Percentiles rank a stretch among this genome's conserved stretches.
These are phyloP conservation scores for Bellardia pandia DNA, from an alignment of 2,888 invertebrate genomes.

Conservation along the genomic window DNA sequence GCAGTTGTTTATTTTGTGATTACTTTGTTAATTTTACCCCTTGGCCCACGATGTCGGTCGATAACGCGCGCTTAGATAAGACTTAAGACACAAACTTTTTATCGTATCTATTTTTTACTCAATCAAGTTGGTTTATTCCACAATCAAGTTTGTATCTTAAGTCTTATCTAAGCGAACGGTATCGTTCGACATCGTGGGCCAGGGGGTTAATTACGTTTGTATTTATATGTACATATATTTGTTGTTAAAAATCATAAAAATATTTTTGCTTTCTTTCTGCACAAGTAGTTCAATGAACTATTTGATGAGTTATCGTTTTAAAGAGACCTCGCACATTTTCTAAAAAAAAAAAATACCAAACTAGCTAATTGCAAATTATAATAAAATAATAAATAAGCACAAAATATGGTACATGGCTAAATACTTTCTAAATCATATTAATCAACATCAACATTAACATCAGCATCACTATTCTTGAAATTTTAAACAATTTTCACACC, in stretches of 20 bases:
- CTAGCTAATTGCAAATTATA: background rate
- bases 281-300: slow-evolving; percentile 29
- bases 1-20: slow-evolving; percentile 31
- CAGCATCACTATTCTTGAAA: background rate
- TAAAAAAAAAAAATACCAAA: too few species aligned
- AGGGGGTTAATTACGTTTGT: too few species aligned
- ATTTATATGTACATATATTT: background rate
- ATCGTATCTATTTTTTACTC: too few species aligned
- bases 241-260: background rate
- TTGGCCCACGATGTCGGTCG: too few species aligned
- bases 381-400: background rate
- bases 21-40: too few species aligned
- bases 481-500: slow-evolving; percentile 24
- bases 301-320: background rate
- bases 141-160: too few species aligned
- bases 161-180: too few species aligned
- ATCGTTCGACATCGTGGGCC: too few species aligned
- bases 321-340: slow-evolving; percentile 30
- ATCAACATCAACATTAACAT: slow-evolving; percentile 26
- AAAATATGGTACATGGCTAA: slow-evolving; percentile 32
- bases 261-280: background rate
- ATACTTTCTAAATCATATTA: slow-evolving; percentile 50
- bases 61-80: too few species aligned
- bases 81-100: too few species aligned
- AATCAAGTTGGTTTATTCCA: too few species aligned